Conservation (phyloP, 2,113 vertebrate genomes). For the Catharus minimus region DNA sequence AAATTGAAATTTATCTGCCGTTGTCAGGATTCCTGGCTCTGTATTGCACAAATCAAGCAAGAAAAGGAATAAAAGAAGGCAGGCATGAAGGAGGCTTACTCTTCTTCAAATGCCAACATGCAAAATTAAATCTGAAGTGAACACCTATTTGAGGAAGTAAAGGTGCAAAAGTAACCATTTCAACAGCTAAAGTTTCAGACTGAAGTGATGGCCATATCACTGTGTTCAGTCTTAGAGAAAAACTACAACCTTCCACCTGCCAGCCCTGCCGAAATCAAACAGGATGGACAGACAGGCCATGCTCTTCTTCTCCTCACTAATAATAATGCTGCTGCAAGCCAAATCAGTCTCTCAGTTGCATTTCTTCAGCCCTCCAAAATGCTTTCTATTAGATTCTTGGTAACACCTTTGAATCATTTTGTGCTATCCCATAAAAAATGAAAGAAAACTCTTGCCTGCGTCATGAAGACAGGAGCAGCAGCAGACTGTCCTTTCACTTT, state of each 20-base stretch:
- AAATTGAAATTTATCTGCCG: constrained; percentile 9
- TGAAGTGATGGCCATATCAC: not conserved
- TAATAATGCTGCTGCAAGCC: not conserved
- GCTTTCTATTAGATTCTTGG: not conserved
- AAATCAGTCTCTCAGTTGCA: not conserved
- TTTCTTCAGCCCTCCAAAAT: not conserved
- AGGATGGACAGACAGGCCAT: not conserved
- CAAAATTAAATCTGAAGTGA: constrained; percentile 2
- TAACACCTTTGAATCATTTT: not conserved
- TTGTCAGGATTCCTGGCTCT: not conserved
- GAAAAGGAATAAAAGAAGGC: constrained; percentile 1
- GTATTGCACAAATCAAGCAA: not conserved
- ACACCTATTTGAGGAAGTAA: not conserved
- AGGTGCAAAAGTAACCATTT: not conserved
- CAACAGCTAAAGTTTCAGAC: not conserved
- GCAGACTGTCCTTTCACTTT: not conserved
- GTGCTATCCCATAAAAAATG: not conserved
- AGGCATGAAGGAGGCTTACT: not conserved
- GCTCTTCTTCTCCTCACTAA: not conserved
- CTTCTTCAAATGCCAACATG: not conserved
- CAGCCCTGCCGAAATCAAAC: not conserved
- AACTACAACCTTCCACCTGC: not conserved
- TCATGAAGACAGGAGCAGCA: not conserved
- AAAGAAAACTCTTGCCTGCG: not conserved
- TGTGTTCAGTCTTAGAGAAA: not conserved